Evolutionary conservation across 2,888 invertebrate species (phyloP), one percentile per base, ranked within the genome.

Genomic region (Acronicta aceris): DNA sequence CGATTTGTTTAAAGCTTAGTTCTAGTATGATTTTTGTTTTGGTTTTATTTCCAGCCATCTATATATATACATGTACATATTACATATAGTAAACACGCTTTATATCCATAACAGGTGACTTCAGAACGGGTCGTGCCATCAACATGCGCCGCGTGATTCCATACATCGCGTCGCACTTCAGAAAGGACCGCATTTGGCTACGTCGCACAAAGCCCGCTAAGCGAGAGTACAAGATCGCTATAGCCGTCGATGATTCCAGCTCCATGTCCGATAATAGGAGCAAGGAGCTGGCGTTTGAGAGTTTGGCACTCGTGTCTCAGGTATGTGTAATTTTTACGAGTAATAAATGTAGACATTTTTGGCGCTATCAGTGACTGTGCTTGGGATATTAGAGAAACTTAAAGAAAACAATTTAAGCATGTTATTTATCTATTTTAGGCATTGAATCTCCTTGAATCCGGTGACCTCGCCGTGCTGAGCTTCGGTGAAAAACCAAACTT

Each of bases 101-200:
- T 45, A 25, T 27, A 12, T 5, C 5, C 9, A 41, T 36, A 57
- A 0, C 96, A 92, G 99, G 99, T 17, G 99, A 99, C 90, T 99
- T 98, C 90, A 96, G 99, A 53, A 99, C 99, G 0, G 99, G 99
- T 0, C 97, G 98, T 65, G 96, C 99, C 8, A 97, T 99, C 53
- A 99, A 99, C 92, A 99, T 99, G 99, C 96, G 99, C 47, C 91
- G 96, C 86, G 98, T 99, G 56, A 99, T 99, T 84, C 98, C 99
- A 0, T 99, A 99, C 94, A 99, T 99, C 75, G 99, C 99, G 16
- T 99, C 99, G 65, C 98, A 99, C 89, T 99, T 99, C 93, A 96
- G 99, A 46, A 99, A 99, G 89, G 99, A 99, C 88, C 99, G 99
- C 89, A 99, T 99, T 83, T 99, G 99, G 99, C 87, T 99, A 81